Evolutionary conservation across 2,888 invertebrate genomes (phyloP).

Genomic region (Sceliomorpha sp.): DNA sequence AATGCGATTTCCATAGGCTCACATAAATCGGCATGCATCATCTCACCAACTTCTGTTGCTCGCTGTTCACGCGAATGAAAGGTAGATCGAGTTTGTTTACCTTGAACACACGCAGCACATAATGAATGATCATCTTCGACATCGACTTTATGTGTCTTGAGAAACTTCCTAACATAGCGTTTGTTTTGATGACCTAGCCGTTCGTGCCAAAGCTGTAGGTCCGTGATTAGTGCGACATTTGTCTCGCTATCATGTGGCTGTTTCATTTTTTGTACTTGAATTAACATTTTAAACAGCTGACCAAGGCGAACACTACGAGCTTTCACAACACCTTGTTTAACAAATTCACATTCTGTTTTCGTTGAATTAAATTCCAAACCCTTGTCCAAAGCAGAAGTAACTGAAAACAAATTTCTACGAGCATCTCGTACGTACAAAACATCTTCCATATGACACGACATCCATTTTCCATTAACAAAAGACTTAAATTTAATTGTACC

Average conservation of each 20-base stretch:
- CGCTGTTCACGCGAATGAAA: conserved; percentile 59
- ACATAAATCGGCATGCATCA: conserved; percentile 64
- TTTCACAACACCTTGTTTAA: conserved; percentile 11
- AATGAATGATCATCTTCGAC: conserved; percentile 53
- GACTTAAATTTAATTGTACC: conserved; percentile 32
- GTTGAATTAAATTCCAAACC: conserved; percentile 10
- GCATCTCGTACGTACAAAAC: conserved; percentile 23
- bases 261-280: neutral
- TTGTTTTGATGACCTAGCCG: conserved; percentile 70
- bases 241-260: conserved; percentile 1
- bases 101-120: conserved; percentile 64
- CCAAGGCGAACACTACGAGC: conserved; percentile 13
- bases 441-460: conserved; percentile 22
- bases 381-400: conserved; percentile 7
- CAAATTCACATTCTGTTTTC: conserved; percentile 7
- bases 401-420: conserved; percentile 27
- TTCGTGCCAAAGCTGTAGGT: conserved; percentile 63
- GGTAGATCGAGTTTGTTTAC: conserved; percentile 61
- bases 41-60: conserved; percentile 57
- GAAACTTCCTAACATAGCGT: conserved; percentile 60
- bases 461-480: conserved; percentile 16
- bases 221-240: neutral
- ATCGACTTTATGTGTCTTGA: conserved; percentile 58
- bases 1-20: conserved; percentile 59
- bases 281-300: conserved; percentile 10